Conservation (phyloP, 2,113 vertebrate genomes). For the Podarcis cretensis region DNA sequence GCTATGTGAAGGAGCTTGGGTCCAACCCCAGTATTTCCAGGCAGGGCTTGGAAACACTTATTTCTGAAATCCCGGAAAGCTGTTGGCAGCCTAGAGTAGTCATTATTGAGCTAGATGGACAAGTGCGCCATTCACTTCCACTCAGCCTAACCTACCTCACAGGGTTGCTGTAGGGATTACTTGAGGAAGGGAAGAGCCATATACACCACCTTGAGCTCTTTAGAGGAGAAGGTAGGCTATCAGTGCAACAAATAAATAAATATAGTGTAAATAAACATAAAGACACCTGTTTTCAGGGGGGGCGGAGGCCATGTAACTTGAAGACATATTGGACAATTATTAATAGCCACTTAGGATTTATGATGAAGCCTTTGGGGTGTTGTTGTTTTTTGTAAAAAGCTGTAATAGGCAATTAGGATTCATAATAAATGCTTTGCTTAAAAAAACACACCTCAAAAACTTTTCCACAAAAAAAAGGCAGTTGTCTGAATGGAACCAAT, state of each 20-base stretch:
- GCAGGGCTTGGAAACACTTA: background rate
- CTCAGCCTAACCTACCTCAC: too few species aligned
- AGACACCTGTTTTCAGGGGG: background rate
- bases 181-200: too few species aligned
- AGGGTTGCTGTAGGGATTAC: too few species aligned
- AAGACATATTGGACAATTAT: background rate
- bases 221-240: too few species aligned
- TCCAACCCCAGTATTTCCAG: background rate
- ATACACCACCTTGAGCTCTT: too few species aligned
- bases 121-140: too few species aligned
- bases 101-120: background rate
- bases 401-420: background rate
- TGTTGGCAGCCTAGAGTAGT: background rate
- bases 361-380: background rate
- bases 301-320: background rate
- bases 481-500: constrained; percentile 3
- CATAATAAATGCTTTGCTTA: background rate
- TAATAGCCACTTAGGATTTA: background rate
- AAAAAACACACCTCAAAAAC: too few species aligned
- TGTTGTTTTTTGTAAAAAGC: too few species aligned
- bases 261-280: background rate
- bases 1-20: background rate
- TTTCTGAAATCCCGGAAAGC: background rate
- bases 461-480: background rate
- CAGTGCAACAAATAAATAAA: too few species aligned